These are phyloP conservation scores for Salvelinus namaycush DNA, from an alignment of 2,113 vertebrate genomes.

Conservation along the genomic window DNA sequence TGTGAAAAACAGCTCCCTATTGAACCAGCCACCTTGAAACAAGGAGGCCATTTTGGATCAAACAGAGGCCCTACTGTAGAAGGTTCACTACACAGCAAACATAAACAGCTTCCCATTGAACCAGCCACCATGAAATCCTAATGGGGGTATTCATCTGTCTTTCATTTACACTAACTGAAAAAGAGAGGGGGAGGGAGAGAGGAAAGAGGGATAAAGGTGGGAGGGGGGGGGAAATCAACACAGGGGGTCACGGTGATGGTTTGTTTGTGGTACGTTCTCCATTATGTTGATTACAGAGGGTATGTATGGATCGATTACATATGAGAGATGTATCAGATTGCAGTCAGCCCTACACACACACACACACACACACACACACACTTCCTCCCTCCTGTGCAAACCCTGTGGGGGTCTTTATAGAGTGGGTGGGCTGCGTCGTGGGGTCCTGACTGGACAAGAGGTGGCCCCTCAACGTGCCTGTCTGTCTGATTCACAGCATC, in stretches of 20 bases:
- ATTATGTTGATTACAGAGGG: neutral
- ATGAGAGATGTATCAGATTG: neutral
- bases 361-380: neutral
- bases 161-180: neutral
- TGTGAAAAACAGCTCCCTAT: neutral
- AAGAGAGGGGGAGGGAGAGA: neutral
- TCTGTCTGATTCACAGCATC: too few species aligned
- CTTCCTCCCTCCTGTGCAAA: too few species aligned
- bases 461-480: too few species aligned
- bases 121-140: neutral
- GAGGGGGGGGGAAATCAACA: neutral
- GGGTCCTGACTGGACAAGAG: too few species aligned
- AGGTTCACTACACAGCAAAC: neutral
- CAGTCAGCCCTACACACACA: neutral
- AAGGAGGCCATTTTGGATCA: constrained; percentile 1
- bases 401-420: too few species aligned
- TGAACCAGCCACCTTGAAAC: neutral
- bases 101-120: neutral
- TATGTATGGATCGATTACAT: neutral
- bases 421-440: too few species aligned
- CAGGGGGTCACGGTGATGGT: neutral
- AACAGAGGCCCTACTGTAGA: neutral
- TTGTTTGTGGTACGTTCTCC: neutral
- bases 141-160: neutral
- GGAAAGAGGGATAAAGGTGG: neutral